Base-by-base conservation (phyloP, 2,888 invertebrate species). In the Chloroclysta siterata region DNA sequence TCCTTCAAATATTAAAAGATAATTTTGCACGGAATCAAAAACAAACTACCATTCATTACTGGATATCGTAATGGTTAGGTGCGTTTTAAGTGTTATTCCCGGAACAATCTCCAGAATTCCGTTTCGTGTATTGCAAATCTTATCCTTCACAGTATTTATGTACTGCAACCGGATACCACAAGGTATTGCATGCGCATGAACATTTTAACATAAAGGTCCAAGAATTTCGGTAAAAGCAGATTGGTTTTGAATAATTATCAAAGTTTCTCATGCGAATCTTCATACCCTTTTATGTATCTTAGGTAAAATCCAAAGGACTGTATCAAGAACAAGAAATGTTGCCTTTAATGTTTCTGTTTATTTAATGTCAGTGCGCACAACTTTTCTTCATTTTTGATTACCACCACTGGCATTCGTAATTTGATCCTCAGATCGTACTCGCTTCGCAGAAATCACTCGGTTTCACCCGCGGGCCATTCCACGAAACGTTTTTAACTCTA, bases 381-480 rank as follows among this genome's bases (percentile, higher is more conserved):
- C 10, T 2, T 14, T 44, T 55, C 14, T 54, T 53, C 14, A 33
- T 42, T 50, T 65, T 54, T 61, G 58, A 65, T 65, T 58, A 50
- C 50, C 44, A 57, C 57, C 48, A 62, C 58, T 59, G 52, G 47
- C 39, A 41, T 29, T 61, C 28, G 65, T 59, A 65, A 68, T 65
- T 60, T 55, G 58, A 58, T 62, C 58, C 33, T 47, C 17, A 42
- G 46, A 48, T 50, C 48, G 5, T 64, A 39, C 53, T 36, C 8
- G 46, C 52, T 66, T 70, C 66, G 57, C 36, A 52, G 63, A 66
- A 66, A 54, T 50, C 44, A 53, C 59, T 48, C 47, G 47, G 55
- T 53, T 64, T 52, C 14, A 58, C 63, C 65, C 63, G 54, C 39
- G 64, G 66, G 50, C 41, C 50, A 57, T 71, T 71, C 71, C 59